Conservation (phyloP, 2,797 vertebrate species). For the Agapornis canus region DNA sequence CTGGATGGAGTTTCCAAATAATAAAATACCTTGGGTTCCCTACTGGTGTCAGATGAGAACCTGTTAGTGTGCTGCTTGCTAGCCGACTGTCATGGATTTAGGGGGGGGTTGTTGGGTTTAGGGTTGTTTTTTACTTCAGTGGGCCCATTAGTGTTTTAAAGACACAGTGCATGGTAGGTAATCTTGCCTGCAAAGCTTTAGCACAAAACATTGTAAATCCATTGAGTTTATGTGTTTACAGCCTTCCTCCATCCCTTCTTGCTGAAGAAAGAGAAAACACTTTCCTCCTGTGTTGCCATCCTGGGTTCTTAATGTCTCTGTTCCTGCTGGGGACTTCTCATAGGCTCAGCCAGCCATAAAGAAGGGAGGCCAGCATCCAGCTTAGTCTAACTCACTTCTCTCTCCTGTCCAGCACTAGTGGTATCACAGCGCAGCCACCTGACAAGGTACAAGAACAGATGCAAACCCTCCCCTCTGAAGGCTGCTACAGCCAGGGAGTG, state of each 20-base stretch:
- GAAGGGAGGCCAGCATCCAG: not conserved
- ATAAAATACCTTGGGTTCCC: constrained; percentile 86
- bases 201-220: not conserved
- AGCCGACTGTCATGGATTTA: constrained; percentile 84
- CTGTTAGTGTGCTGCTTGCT: constrained; percentile 87
- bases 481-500: not conserved
- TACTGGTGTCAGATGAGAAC: constrained; percentile 89
- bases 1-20: constrained; percentile 90
- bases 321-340: not conserved
- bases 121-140: constrained; percentile 50
- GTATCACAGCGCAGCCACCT: not conserved
- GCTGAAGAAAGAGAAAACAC: not conserved
- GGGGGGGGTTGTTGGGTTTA: not conserved
- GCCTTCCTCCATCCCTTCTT: not conserved
- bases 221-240: not conserved
- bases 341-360: rapidly evolving
- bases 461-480: not conserved
- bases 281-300: not conserved
- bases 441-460: rapidly evolving
- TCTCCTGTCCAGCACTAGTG: rapidly evolving
- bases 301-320: not conserved
- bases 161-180: constrained; percentile 58
- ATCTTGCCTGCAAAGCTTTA: constrained; percentile 13
- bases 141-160: constrained; percentile 77
- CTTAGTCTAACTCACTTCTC: rapidly evolving